Evolutionary conservation across 2,113 vertebrate genomes (phyloP).

Genomic region (Thunnus thynnus): DNA sequence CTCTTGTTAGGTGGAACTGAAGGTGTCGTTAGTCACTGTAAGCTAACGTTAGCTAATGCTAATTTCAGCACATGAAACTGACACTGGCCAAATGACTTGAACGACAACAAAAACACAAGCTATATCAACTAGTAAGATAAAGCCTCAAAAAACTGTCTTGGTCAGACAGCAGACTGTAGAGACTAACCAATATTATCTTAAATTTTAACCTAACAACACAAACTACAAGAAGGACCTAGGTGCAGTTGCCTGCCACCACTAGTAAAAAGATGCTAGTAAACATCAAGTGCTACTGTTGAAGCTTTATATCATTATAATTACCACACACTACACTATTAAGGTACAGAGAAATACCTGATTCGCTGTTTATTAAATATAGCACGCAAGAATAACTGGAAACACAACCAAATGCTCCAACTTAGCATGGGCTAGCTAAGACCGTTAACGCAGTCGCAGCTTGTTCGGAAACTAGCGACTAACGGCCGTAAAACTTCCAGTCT

Average conservation of each 20-base stretch:
- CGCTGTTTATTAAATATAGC: not conserved
- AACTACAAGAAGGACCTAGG: not conserved
- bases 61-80: constrained; percentile 38
- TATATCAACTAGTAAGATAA: not conserved
- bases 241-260: constrained; percentile 8
- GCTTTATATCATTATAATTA: too few species aligned
- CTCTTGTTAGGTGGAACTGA: not conserved
- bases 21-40: not conserved
- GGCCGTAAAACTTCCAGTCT: constrained; percentile 52
- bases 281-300: constrained; percentile 25
- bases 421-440: constrained; percentile 32
- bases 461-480: constrained; percentile 46
- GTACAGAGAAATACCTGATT: fast-evolving
- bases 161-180: fast-evolving
- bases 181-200: not conserved
- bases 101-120: constrained; percentile 37
- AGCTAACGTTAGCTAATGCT: constrained; percentile 52
- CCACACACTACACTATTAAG: too few species aligned
- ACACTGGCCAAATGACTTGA: constrained; percentile 15
- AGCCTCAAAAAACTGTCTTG: fast-evolving
- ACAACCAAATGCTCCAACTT: not conserved
- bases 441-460: constrained; percentile 30
- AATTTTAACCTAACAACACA: not conserved
- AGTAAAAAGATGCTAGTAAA: constrained; percentile 62
- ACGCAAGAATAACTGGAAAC: not conserved